Evolutionary conservation across 2,113 vertebrate species (phyloP).

Genomic region (Clinocottus analis): DNA sequence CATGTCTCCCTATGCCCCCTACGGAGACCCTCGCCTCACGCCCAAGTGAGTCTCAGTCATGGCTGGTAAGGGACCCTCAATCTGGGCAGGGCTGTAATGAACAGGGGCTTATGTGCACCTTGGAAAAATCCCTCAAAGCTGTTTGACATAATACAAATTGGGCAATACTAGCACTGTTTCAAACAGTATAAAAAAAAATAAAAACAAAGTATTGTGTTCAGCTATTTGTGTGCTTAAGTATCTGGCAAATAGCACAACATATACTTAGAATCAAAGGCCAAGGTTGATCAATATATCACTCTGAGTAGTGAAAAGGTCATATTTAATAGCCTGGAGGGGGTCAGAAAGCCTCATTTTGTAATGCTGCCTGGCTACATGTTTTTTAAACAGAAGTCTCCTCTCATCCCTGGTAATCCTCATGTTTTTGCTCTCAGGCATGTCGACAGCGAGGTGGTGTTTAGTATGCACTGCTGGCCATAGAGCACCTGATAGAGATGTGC

Average conservation of each 20-base stretch:
- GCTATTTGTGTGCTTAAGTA: constrained; percentile 20
- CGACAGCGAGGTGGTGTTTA: constrained; percentile 63
- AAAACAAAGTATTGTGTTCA: neutral
- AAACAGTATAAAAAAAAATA: neutral
- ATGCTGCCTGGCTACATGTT: constrained; percentile 41
- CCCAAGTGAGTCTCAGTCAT: constrained; percentile 98
- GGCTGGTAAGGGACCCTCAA: constrained; percentile 79
- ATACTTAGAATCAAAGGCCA: constrained; percentile 24
- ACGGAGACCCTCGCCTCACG: constrained; percentile 98
- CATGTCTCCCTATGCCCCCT: constrained; percentile 99
- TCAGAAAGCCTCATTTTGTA: constrained; percentile 50
- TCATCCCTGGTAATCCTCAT: constrained; percentile 67
- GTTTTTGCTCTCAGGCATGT: constrained; percentile 60
- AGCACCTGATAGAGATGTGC: constrained; percentile 66
- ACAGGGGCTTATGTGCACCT: constrained; percentile 42
- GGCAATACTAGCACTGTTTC: constrained; percentile 3
- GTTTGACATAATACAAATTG: neutral
- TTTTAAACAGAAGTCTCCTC: constrained; percentile 52
- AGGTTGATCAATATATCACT: constrained; percentile 30
- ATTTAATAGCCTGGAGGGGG: constrained; percentile 37
- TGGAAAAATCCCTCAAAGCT: neutral
- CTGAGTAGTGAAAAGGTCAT: constrained; percentile 39
- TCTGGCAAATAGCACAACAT: constrained; percentile 10
- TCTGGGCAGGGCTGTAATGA: constrained; percentile 76
- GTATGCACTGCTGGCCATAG: constrained; percentile 70